These are phyloP conservation scores for Danio rerio DNA, from an alignment of 2,113 vertebrate species.

Conservation along the genomic window GRCz12tu NC_133192.1:19267001-19267500, in stretches of 20 bases:
- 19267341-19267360: too few species aligned
- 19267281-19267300: too few species aligned
- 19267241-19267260: background rate
- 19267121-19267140: background rate
- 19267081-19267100: background rate
- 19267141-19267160: conserved; percentile 24
- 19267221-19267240: background rate
- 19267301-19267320: too few species aligned
- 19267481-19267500: too few species aligned
- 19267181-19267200: background rate
- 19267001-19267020: background rate
- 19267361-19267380: too few species aligned
- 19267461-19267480: too few species aligned
- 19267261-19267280: too few species aligned
- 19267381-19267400: too few species aligned
- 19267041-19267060: conserved; percentile 29
- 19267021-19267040: background rate
- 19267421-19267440: too few species aligned
- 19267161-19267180: background rate
- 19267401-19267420: too few species aligned
- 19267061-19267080: conserved; percentile 9
- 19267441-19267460: too few species aligned
- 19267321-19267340: too few species aligned
- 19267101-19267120: background rate
- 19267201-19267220: conserved; percentile 1